A percentile compares a stretch with the other conserved stretches of the same genome.
Conservation (phyloP, 2,888 invertebrate species). For the Eurois occulta region DNA sequence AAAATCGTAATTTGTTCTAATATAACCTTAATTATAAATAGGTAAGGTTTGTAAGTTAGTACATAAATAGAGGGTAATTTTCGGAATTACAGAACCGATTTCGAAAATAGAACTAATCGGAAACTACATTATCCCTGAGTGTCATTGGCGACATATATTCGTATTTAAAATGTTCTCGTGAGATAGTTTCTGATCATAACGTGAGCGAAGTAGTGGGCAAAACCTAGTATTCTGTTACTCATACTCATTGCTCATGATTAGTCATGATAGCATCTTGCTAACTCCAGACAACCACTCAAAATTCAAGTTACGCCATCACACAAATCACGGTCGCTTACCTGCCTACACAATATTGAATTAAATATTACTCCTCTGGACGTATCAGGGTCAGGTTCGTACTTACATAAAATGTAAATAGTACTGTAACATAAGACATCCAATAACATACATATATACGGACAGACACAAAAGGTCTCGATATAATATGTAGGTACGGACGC, state of each 20-base stretch:
- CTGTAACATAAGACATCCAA: constrained; percentile 30
- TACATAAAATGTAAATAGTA: constrained; percentile 22
- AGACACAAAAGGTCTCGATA: constrained; percentile 39
- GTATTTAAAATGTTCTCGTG: neutral
- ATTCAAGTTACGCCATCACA: neutral
- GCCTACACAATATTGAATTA: constrained; percentile 24
- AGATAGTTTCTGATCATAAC: neutral
- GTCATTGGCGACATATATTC: neutral
- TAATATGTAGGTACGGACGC: neutral
- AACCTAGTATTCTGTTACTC: neutral
- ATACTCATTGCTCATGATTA: neutral
- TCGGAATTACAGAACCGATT: fast-evolving
- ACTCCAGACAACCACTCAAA: neutral
- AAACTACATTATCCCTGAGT: neutral
- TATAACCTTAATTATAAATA: neutral
- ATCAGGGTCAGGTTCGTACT: constrained; percentile 20
- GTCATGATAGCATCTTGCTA: neutral
- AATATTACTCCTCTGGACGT: constrained; percentile 14
- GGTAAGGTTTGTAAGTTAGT: neutral
- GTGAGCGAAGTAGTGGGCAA: neutral
- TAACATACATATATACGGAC: constrained; percentile 24
- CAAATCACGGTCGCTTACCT: constrained; percentile 7
- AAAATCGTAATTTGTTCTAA: neutral
- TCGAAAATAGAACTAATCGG: neutral
- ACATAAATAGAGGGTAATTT: neutral